Percentiles rank a stretch among this genome's conserved stretches.
phyloP scores from a whole-genome alignment of 2,113 vertebrate genomes.

The Fregetta grallaria region DNA sequence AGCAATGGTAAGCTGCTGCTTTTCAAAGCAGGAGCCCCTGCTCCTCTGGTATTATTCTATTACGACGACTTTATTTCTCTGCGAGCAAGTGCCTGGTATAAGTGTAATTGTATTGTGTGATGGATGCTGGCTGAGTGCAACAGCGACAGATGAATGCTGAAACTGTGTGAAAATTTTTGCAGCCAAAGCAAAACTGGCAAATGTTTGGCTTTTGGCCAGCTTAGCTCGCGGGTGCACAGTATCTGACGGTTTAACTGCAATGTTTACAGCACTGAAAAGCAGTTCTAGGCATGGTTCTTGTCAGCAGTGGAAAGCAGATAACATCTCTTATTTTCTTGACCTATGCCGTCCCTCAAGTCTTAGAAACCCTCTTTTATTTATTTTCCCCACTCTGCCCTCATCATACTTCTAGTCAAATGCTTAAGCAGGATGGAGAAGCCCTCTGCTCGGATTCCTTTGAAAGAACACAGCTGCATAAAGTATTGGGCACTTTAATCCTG shows the following conservation, averaged over 20 bases:
- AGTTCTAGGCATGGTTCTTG: neutral
- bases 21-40: neutral
- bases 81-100: fast-evolving
- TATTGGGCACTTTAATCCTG: neutral
- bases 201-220: neutral
- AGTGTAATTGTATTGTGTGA: neutral
- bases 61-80: neutral
- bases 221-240: neutral
- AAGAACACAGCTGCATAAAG: neutral
- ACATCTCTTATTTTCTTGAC: neutral
- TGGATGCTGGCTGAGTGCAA: neutral
- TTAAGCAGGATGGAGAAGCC: neutral
- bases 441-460: neutral
- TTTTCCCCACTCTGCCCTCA: neutral
- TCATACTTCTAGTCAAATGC: neutral
- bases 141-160: neutral
- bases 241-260: neutral
- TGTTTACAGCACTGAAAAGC: neutral
- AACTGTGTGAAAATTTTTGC: neutral
- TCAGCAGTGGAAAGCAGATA: neutral
- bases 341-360: neutral
- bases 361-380: neutral
- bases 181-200: conserved; percentile 20
- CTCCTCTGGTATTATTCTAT: neutral
- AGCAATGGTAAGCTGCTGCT: fast-evolving